Percentiles rank a stretch among this genome's conserved stretches.
These are phyloP conservation scores for Acleris sparsana DNA, from an alignment of 2,888 invertebrate species.

Conservation along the genomic window DNA sequence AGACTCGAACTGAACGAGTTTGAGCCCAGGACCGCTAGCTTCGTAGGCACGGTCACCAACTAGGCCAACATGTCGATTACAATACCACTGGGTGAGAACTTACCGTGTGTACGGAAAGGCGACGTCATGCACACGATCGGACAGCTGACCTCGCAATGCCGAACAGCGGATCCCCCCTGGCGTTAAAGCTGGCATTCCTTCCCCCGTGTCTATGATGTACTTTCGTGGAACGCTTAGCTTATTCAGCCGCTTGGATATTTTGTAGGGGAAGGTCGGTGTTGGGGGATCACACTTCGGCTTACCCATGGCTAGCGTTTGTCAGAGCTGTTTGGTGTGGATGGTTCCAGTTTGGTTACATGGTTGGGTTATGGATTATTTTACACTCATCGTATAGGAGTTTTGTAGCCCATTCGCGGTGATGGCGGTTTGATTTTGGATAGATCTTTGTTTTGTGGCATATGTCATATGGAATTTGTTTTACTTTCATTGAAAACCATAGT, in stretches of 20 bases:
- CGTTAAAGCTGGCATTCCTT: constrained; percentile 61
- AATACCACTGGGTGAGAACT: constrained; percentile 38
- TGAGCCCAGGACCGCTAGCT: no score
- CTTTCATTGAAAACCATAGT: not conserved
- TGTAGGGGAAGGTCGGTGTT: constrained; percentile 59
- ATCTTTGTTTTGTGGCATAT: no score
- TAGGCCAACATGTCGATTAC: no score
- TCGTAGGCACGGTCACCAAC: no score
- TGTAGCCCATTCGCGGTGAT: constrained; percentile 30
- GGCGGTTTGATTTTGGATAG: constrained; percentile 25
- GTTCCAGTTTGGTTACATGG: constrained; percentile 19
- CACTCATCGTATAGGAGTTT: constrained; percentile 43
- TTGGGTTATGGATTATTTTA: constrained; percentile 37
- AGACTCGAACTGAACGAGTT: no score
- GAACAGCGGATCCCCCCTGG: constrained; percentile 60
- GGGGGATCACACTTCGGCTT: constrained; percentile 61
- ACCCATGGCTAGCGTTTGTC: constrained; percentile 61
- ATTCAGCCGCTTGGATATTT: constrained; percentile 59
- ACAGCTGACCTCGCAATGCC: constrained; percentile 52
- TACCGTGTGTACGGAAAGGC: constrained; percentile 71
- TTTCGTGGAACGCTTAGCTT: constrained; percentile 60
- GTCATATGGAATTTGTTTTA: constrained; percentile 25
- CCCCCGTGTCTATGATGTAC: constrained; percentile 52
- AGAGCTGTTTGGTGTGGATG: constrained; percentile 47
- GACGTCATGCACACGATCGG: constrained; percentile 64